A percentile compares a stretch with the other conserved stretches of the same genome.
Conservation (phyloP, 2,888 invertebrate species). For the Epinotia ramella region DNA sequence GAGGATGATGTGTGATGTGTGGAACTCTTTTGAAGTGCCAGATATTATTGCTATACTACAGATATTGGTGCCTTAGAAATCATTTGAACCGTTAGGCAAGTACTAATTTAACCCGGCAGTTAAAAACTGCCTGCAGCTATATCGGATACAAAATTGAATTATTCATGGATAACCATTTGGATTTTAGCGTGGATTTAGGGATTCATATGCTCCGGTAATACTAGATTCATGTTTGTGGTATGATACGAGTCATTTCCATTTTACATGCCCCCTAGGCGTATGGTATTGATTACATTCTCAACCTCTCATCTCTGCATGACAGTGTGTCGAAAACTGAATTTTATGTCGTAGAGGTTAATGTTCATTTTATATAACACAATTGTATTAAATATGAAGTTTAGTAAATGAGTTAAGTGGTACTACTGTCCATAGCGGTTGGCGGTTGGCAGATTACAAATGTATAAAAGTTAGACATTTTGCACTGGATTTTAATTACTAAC, state of each 20-base stretch:
- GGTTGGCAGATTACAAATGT: not conserved
- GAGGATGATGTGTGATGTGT: too few species aligned
- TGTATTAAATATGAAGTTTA: not conserved
- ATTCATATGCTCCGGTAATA: conserved; percentile 32
- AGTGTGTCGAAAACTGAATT: not conserved
- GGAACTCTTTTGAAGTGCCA: too few species aligned
- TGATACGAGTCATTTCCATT: conserved; percentile 39
- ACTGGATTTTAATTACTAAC: not conserved
- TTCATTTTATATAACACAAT: not conserved
- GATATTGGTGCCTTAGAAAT: too few species aligned
- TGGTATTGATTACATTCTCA: not conserved
- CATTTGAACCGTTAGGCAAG: not conserved
- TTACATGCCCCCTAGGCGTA: conserved; percentile 14
- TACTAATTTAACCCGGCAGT: not conserved
- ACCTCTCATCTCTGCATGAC: not conserved
- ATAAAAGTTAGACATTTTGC: not conserved
- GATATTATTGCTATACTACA: too few species aligned
- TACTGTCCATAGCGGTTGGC: not conserved
- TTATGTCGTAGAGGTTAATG: not conserved
- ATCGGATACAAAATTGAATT: conserved; percentile 26
- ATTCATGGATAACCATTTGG: conserved; percentile 36
- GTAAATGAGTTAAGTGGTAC: not conserved
- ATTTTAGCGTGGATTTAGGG: conserved; percentile 33
- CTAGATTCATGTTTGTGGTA: conserved; percentile 30
- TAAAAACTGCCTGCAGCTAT: conserved; percentile 21